Evolutionary conservation across 1,140 invertebrate species (phyloP), one percentile per base, ranked within the genome.

Genomic region (Papilio xuthus): DNA sequence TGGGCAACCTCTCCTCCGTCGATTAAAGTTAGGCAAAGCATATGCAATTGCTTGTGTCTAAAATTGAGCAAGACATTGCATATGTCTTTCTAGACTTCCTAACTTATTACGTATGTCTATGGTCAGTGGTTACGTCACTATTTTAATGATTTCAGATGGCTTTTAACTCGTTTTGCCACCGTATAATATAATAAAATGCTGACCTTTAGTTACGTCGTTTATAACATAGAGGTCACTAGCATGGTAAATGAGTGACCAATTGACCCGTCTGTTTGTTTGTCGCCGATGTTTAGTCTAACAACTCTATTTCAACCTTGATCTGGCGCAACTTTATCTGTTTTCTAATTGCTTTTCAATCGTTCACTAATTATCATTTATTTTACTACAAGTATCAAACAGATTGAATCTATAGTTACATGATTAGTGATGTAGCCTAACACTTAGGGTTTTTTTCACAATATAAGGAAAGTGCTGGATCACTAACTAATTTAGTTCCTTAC

Each of bases 241-340:
- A 53, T 53, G 18, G 50, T 53, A 53, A 53, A 53, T 53, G 15
- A 13, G 10, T 44, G 18, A 20, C 8, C 50, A 53, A 20, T 53
- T 53, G 20, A 53, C 50, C 18, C 50, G 50, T 53, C 50, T 53
- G 50, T 53, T 53, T 53, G 50, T 53, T 53, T 53, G 50, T 53
- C 44, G 7, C 18, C 0, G 18, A 20, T 53, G 50, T 53, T 53
- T 20, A 20, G 50, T 53, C 50, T 53, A 53, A 53, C 50, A 7
- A 53, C 9, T 13, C 18, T 47, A n/a, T 18, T 7, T 20, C 50
- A n/a, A 53, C 50, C 50, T 53, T 53, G 50, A 53, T 53, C n/a
- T 53, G 50, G 50, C 50, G 8, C 2, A 9, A 53, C 50, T 53
- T 53, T 53, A 53, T 53, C 50, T 53, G 18, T 53, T 53, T n/a